Evolutionary conservation across 1,140 invertebrate species (phyloP).

Genomic region (Araneus ventricosus): DNA sequence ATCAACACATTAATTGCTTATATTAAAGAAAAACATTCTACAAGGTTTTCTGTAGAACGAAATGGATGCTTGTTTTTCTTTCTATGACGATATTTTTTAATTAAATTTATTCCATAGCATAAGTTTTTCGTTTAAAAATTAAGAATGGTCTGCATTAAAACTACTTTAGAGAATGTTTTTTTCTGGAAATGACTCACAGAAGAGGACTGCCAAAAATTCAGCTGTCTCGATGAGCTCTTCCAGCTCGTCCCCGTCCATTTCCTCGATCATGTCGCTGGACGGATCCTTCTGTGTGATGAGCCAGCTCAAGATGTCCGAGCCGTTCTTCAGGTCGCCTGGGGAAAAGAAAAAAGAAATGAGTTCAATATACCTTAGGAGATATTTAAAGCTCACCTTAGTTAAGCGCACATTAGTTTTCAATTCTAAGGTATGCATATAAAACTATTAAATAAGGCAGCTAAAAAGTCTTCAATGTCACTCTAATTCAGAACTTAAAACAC

Average conservation of each 20-base stretch:
- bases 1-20: not conserved
- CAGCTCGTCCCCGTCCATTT: constrained; percentile 78
- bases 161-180: no score
- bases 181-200: constrained; percentile 76
- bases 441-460: no score
- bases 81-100: constrained; percentile 7
- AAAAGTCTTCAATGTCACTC: no score
- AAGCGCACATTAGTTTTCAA: no score
- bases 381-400: not conserved
- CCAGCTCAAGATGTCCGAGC: constrained; percentile 78
- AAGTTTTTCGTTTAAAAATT: no score
- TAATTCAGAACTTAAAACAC: no score
- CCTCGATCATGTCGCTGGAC: constrained; percentile 79
- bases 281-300: constrained; percentile 80
- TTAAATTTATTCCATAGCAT: no score
- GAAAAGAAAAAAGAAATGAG: not conserved
- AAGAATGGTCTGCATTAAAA: no score
- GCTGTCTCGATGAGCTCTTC: constrained; percentile 76
- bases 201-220: constrained; percentile 77
- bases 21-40: not conserved
- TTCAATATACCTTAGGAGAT: not conserved
- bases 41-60: no score
- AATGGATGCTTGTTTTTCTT: not conserved
- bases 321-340: constrained; percentile 78
- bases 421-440: no score